A percentile compares a stretch with the other conserved stretches of the same genome.
Evolutionary conservation across 2,797 vertebrate species (phyloP).

Genomic region (Microctenopoma lineatum): DNA sequence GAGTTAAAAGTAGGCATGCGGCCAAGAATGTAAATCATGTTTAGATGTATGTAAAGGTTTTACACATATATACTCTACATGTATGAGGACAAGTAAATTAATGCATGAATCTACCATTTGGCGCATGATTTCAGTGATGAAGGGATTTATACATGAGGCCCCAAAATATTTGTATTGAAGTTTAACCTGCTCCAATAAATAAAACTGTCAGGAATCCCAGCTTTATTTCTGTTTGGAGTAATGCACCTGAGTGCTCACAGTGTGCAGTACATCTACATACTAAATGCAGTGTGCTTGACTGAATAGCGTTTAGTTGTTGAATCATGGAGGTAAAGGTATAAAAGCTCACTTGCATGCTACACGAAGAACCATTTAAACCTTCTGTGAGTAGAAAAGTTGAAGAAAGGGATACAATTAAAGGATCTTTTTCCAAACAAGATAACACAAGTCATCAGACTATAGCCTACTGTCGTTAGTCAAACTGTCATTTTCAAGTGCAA

Average conservation of each 20-base stretch:
- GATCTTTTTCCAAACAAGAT: neutral
- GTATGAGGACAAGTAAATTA: neutral
- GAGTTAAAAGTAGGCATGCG: neutral
- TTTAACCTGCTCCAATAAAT: neutral
- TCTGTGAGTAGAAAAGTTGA: slow-evolving; percentile 2
- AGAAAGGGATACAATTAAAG: slow-evolving; percentile 9
- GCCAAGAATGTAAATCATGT: slow-evolving; percentile 5
- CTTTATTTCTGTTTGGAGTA: slow-evolving; percentile 7
- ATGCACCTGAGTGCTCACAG: neutral
- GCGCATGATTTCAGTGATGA: slow-evolving; percentile 10
- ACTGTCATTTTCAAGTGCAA: neutral
- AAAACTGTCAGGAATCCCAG: neutral
- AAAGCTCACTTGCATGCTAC: slow-evolving; percentile 17
- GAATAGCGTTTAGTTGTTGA: neutral
- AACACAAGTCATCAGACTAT: neutral
- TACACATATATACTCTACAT: neutral
- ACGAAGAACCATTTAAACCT: slow-evolving; percentile 11
- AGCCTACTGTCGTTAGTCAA: neutral
- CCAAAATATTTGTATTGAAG: slow-evolving; percentile 5
- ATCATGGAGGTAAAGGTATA: neutral
- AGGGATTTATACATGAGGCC: slow-evolving; percentile 48
- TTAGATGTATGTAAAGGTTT: neutral
- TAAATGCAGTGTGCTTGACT: slow-evolving; percentile 2
- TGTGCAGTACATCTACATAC: neutral
- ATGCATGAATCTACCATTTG: slow-evolving; percentile 23